These are phyloP conservation scores for Acleris emargana DNA, from an alignment of 2,888 invertebrate species.

Conservation along the genomic window DNA sequence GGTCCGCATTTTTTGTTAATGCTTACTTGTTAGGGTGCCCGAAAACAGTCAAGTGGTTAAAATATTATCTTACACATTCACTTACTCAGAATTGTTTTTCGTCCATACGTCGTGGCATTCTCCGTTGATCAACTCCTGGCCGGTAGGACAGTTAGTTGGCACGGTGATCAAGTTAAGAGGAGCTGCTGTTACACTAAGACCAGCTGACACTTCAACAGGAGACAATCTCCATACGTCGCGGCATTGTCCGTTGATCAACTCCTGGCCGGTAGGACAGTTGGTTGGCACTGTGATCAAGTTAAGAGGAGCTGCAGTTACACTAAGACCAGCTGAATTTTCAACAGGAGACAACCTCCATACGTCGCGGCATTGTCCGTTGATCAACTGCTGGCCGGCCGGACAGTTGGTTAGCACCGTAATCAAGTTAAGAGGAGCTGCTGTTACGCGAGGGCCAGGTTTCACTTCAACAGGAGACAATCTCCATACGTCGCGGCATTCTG, in stretches of 20 bases:
- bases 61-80: background rate
- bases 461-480: conserved; percentile 25
- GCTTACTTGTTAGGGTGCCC: too few relatives aligned
- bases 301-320: too few relatives aligned
- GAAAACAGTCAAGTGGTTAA: background rate
- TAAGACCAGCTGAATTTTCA: too few relatives aligned
- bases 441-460: background rate
- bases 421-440: conserved; percentile 4
- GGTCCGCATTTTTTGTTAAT: too few relatives aligned
- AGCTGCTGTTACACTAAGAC: background rate
- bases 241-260: conserved; percentile 42
- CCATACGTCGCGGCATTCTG: conserved; percentile 40
- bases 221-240: conserved; percentile 23
- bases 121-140: conserved; percentile 39
- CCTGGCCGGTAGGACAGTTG: conserved; percentile 39
- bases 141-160: conserved; percentile 39
- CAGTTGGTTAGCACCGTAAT: conserved; percentile 44
- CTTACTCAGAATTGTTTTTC: conserved; percentile 19
- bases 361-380: conserved; percentile 43
- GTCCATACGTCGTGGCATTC: conserved; percentile 38
- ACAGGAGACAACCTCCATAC: too few relatives aligned
- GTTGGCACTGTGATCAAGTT: conserved; percentile 35
- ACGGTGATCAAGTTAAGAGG: conserved; percentile 32
- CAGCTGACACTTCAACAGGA: background rate
- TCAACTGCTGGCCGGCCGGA: conserved; percentile 37